Percentiles rank a stretch among this genome's conserved stretches.
phyloP scores from a whole-genome alignment of 23 tunicate genomes.

The Oikopleura dioica region DNA sequence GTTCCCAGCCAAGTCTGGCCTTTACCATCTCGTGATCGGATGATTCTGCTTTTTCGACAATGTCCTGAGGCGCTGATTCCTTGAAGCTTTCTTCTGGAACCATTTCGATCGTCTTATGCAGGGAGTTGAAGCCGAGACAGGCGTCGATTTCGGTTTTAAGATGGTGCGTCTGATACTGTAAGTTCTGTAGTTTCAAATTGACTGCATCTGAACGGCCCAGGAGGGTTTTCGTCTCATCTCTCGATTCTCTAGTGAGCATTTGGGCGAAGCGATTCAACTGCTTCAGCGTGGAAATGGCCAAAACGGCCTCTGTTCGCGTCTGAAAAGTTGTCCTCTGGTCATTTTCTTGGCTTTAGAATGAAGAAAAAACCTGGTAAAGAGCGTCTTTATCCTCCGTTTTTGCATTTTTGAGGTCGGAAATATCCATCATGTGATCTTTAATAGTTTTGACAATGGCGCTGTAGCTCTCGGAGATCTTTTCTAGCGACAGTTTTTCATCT shows the following conservation, averaged over 20 bases:
- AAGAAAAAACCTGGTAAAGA: too few species aligned
- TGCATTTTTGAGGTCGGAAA: too few species aligned
- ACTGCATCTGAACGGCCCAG: neutral
- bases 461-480: too few species aligned
- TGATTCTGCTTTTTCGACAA: neutral
- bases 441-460: too few species aligned
- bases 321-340: too few species aligned
- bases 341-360: too few species aligned
- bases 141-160: neutral
- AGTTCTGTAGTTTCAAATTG: neutral
- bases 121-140: neutral
- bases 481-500: too few species aligned
- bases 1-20: neutral
- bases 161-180: constrained; percentile 8
- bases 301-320: neutral
- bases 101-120: neutral
- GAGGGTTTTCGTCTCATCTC: neutral
- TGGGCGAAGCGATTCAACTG: neutral
- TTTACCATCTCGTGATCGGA: neutral
- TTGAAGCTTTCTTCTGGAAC: neutral
- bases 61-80: neutral
- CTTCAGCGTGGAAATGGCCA: neutral
- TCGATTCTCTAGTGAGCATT: neutral
- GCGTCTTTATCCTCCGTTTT: too few species aligned
- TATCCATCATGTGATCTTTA: too few species aligned